These are phyloP conservation scores for Neria commutata DNA, from an alignment of 2,888 invertebrate species.

Conservation along the genomic window DNA sequence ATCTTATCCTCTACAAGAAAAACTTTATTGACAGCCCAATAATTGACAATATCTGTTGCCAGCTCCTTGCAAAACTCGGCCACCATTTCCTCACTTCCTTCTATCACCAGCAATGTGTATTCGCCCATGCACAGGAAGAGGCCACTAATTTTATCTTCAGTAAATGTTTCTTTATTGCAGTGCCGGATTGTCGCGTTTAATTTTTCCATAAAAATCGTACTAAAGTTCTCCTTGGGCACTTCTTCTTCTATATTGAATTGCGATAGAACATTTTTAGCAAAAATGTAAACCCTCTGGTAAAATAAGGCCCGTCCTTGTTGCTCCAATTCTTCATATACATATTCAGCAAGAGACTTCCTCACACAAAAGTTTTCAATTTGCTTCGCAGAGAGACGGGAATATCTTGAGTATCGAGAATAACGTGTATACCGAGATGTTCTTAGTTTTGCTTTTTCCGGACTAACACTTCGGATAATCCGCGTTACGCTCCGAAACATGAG, in stretches of 20 bases:
- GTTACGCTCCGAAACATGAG: too few species aligned
- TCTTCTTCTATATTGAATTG: neutral
- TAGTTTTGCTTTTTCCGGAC: neutral
- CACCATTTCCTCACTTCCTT: conserved; percentile 49
- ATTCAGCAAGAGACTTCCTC: conserved; percentile 46
- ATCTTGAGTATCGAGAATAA: neutral
- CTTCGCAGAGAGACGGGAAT: neutral
- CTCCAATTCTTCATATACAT: conserved; percentile 42
- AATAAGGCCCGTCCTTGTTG: conserved; percentile 42
- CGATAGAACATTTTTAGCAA: conserved; percentile 42
- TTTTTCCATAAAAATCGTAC: conserved; percentile 24
- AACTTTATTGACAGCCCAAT: conserved; percentile 42
- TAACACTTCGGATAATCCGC: too few species aligned
- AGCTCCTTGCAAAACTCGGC: conserved; percentile 38
- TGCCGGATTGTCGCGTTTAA: conserved; percentile 29
- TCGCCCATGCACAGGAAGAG: conserved; percentile 46
- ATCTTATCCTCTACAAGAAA: conserved; percentile 50
- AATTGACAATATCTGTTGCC: conserved; percentile 25
- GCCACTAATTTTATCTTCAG: conserved; percentile 45
- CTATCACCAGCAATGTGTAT: conserved; percentile 46
- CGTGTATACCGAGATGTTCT: neutral
- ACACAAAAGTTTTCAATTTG: conserved; percentile 33
- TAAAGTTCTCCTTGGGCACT: conserved; percentile 31
- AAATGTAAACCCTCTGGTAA: conserved; percentile 47
- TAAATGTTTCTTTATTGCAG: conserved; percentile 25